Base-by-base conservation (phyloP, 1,140 invertebrate genomes). In the Pogonognathellus flavescens region DNA sequence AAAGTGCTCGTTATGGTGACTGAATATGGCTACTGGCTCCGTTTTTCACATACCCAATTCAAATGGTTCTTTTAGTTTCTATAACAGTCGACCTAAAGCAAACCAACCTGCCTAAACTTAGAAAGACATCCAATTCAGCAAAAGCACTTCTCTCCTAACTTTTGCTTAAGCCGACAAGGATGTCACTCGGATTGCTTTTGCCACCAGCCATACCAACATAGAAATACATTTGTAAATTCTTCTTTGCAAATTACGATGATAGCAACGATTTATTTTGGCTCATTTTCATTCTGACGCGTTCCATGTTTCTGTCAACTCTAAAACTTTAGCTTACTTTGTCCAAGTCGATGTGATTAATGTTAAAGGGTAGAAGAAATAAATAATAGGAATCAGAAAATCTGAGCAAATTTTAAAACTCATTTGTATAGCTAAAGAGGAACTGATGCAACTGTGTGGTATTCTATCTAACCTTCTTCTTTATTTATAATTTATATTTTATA, bases 191-290 rank as follows among this genome's bases (percentile, higher is more conserved):
- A 49, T 76, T 76, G 16, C 70, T 49, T 50, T 49, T 16, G 14
- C 25, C n/a, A 16, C 41, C 25, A 41, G n/a, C 25, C 70, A 50
- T 16, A 31, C 16, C 25, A 31, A 31, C 70, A 18, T 76, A 41
- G 8, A 76, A 76, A 76, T 76, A 76, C 70, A 76, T 50, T 70
- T 76, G 41, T 76, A 76, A 49, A 76, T 50, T 76, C 25, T 76
- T 76, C 16, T 76, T n/a, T 50, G 8, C 70, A n/a, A 76, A 76
- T 76, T 76, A 76, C 22, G 70, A 76, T 76, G 70, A 76, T 76
- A 31, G 70, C 31, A 76, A 50, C 70, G 70, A 76, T 76, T 76
- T 76, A 31, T 76, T 76, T 76, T n/a, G 31, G 49, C 16, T 18
- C 14, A 6, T 7, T 76, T 49, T 31, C 41, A n/a, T 50, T 76